These are phyloP conservation scores for Heliconius ismenius DNA, from an alignment of 2,888 invertebrate species.

Conservation along the genomic window DNA sequence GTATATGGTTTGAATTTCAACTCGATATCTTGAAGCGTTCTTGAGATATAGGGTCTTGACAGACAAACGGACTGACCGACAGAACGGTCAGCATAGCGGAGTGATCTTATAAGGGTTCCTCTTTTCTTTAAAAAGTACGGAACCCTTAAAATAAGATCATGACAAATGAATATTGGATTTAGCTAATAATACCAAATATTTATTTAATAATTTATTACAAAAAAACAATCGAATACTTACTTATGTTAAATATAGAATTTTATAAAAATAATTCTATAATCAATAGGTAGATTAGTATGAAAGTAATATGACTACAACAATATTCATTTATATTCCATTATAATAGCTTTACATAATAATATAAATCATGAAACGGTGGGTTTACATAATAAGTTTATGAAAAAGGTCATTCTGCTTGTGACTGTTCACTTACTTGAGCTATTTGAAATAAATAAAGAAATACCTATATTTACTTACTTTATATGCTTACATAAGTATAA, in stretches of 20 bases:
- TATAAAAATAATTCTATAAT: neutral
- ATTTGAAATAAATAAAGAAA: neutral
- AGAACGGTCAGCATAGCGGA: no score
- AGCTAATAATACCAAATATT: neutral
- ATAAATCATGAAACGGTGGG: conserved; percentile 16
- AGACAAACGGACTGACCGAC: no score
- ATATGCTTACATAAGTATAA: no score
- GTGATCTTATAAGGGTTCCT: no score
- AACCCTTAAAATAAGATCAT: no score
- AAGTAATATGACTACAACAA: neutral
- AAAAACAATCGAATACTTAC: neutral
- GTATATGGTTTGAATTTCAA: no score
- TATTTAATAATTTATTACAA: conserved; percentile 1
- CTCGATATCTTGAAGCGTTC: no score
- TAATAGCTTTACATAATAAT: neutral
- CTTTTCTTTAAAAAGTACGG: no score
- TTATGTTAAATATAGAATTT: neutral
- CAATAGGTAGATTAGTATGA: neutral
- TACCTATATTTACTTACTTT: no score
- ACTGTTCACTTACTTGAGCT: neutral
- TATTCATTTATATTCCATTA: neutral
- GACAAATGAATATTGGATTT: neutral
- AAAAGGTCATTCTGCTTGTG: neutral
- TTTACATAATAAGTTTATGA: neutral
- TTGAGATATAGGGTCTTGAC: no score